Evolutionary conservation across 1,140 invertebrate species (phyloP).

Genomic region (Aphelinus certus): DNA sequence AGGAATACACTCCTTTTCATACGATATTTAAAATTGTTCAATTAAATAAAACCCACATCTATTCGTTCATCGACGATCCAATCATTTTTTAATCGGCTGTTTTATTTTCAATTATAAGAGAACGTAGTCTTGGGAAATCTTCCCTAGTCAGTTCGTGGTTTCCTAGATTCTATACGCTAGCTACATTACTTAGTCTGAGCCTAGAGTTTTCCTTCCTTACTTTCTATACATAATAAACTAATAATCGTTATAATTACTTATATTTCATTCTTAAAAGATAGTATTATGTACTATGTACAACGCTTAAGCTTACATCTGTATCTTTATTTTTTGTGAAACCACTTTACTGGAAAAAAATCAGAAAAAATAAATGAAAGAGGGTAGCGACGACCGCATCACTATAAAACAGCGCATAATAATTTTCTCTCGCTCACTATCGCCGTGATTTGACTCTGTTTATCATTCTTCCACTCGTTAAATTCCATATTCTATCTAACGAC

Average conservation of each 20-base stretch:
- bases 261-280: slow-evolving; percentile 56
- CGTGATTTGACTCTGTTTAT: slow-evolving; percentile 35
- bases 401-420: slow-evolving; percentile 38
- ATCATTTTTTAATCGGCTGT: slow-evolving; percentile 53
- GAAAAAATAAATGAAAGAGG: slow-evolving; percentile 43
- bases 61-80: slow-evolving; percentile 56
- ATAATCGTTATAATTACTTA: slow-evolving; percentile 61
- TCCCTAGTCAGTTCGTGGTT: slow-evolving; percentile 66
- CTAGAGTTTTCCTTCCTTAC: slow-evolving; percentile 52
- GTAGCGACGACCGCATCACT: slow-evolving; percentile 35
- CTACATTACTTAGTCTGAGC: slow-evolving; percentile 61
- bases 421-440: slow-evolving; percentile 16
- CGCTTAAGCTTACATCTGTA: slow-evolving; percentile 55
- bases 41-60: slow-evolving; percentile 62
- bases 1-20: slow-evolving; percentile 36
- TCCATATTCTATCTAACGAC: slow-evolving; percentile 37
- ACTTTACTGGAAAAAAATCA: slow-evolving; percentile 53
- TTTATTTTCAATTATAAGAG: slow-evolving; percentile 52
- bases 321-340: slow-evolving; percentile 51
- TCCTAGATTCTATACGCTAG: slow-evolving; percentile 61
- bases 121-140: slow-evolving; percentile 60
- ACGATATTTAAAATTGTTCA: slow-evolving; percentile 46
- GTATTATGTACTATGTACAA: slow-evolving; percentile 66
- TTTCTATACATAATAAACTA: slow-evolving; percentile 59
- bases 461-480: slow-evolving; percentile 32